Conservation (phyloP, 1,140 invertebrate species). For the Lasaia peninsularis region DNA sequence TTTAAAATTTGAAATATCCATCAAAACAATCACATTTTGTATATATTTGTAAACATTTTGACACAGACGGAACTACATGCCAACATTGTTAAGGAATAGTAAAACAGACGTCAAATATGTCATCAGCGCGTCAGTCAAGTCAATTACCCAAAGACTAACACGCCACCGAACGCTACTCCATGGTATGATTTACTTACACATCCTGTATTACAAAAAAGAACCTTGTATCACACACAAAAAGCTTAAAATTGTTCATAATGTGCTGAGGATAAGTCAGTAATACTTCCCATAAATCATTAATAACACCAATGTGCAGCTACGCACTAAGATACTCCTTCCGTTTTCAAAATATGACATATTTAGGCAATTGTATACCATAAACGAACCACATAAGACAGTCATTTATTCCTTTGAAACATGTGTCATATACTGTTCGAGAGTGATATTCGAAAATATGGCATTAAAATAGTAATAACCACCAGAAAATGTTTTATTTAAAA, state of each 20-base stretch:
- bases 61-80: slow-evolving; percentile 37
- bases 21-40: neutral
- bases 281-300: slow-evolving; percentile 75
- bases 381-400: slow-evolving; percentile 18
- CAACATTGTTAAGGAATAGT: slow-evolving; percentile 42
- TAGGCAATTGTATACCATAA: slow-evolving; percentile 34
- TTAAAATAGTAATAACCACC: slow-evolving; percentile 44
- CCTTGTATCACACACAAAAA: slow-evolving; percentile 34
- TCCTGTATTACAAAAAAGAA: slow-evolving; percentile 32
- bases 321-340: slow-evolving; percentile 72
- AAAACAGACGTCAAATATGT: slow-evolving; percentile 72
- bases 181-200: slow-evolving; percentile 56
- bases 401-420: slow-evolving; percentile 11
- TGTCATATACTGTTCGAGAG: neutral
- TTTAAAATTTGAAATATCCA: neutral
- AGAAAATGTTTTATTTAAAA: slow-evolving; percentile 13
- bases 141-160: slow-evolving; percentile 74
- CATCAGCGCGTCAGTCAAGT: slow-evolving; percentile 71
- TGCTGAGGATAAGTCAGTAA: slow-evolving; percentile 46
- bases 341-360: slow-evolving; percentile 42
- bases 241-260: slow-evolving; percentile 39
- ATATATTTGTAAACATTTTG: slow-evolving; percentile 35
- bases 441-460: slow-evolving; percentile 5
- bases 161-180: slow-evolving; percentile 67
- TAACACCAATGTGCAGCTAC: slow-evolving; percentile 74